Evolutionary conservation across 1,140 invertebrate species (phyloP).

Genomic region (Caenorhabditis remanei): DNA sequence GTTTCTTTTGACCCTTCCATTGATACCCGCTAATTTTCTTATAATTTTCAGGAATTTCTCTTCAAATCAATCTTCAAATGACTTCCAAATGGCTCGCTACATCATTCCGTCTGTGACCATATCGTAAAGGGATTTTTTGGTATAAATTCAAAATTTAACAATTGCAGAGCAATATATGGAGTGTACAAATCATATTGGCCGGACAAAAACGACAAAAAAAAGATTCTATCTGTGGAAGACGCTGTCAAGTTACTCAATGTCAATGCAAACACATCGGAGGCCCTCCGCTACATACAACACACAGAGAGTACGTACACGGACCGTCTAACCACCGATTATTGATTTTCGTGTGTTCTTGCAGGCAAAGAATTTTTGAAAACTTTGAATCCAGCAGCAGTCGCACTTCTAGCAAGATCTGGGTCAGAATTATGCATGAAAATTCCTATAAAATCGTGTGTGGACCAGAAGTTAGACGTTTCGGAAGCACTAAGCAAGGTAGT

Average conservation of each 20-base stretch:
- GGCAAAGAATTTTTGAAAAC: constrained; percentile 32
- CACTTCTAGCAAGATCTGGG: constrained; percentile 15
- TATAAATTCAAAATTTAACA: not conserved
- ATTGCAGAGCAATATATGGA: constrained; percentile 46
- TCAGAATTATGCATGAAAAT: constrained; percentile 48
- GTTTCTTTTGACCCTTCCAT: not conserved
- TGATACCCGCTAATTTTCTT: not conserved
- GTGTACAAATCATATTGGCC: constrained; percentile 49
- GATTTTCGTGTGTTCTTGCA: constrained; percentile 32
- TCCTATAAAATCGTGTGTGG: constrained; percentile 14
- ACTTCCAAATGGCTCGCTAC: constrained; percentile 58
- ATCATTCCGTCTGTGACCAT: constrained; percentile 61
- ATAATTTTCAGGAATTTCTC: constrained; percentile 8
- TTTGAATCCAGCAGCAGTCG: constrained; percentile 20
- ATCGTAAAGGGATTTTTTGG: constrained; percentile 27
- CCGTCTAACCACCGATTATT: not conserved
- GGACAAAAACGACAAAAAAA: constrained; percentile 36
- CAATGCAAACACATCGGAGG: constrained; percentile 53
- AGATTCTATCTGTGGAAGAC: constrained; percentile 20
- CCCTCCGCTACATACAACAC: constrained; percentile 45
- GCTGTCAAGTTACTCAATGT: constrained; percentile 56
- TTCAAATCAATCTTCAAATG: constrained; percentile 48
- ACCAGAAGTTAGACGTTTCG: constrained; percentile 16
- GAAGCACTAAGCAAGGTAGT: not conserved
- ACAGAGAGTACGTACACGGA: constrained; percentile 2